Evolutionary conservation across 2,888 invertebrate genomes (phyloP).

Genomic region (Drosophila macrothrix): DNA sequence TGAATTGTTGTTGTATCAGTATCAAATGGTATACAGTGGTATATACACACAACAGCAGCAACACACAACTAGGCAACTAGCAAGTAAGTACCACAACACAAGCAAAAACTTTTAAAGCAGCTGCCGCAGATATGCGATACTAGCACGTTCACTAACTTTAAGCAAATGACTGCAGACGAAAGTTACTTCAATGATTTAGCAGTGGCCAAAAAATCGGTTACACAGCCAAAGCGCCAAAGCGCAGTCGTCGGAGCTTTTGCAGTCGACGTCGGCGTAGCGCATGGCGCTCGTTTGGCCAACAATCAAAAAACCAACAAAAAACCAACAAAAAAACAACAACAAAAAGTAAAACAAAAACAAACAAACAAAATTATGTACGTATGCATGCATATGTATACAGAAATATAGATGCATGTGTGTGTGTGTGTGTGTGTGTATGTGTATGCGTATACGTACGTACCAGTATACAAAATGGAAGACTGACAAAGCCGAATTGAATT

Average conservation of each 20-base stretch:
- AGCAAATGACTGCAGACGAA: constrained; percentile 85
- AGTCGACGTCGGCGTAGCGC: constrained; percentile 39
- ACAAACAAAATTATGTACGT: neutral
- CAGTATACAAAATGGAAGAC: constrained; percentile 26
- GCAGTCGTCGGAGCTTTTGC: constrained; percentile 61
- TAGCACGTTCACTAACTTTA: constrained; percentile 85
- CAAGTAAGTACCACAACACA: constrained; percentile 17
- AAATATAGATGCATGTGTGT: neutral
- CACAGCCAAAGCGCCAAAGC: constrained; percentile 64
- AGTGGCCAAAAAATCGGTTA: constrained; percentile 82
- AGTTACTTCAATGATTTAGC: constrained; percentile 84
- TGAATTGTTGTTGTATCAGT: constrained; percentile 20
- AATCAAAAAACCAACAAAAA: constrained; percentile 29
- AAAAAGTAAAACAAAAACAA: neutral
- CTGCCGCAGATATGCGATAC: constrained; percentile 81
- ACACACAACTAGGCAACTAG: constrained; percentile 17
- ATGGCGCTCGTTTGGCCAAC: constrained; percentile 42
- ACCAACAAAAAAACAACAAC: neutral
- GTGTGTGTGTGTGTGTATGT: neutral
- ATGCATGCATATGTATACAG: neutral
- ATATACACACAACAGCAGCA: constrained; percentile 8
- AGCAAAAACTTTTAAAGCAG: constrained; percentile 40
- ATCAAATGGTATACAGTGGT: constrained; percentile 10
- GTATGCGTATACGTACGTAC: neutral
- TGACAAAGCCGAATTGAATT: constrained; percentile 64